Evolutionary conservation across 1,140 invertebrate species (phyloP).

Genomic region (Hydropsyche tenuis): DNA sequence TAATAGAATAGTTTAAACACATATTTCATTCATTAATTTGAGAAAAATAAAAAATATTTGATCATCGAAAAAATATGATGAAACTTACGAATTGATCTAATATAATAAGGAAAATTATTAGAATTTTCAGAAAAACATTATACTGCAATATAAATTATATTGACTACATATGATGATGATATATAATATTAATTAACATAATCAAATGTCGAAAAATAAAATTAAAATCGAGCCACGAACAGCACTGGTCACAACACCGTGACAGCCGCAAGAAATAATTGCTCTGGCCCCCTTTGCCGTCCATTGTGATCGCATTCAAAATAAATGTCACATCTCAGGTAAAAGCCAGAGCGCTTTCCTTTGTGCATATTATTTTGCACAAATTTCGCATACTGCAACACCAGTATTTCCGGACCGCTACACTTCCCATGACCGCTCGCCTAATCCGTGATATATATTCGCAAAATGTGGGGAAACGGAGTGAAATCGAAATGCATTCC

Average conservation of each 20-base stretch:
- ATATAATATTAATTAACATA: neutral
- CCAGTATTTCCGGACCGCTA: slow-evolving; percentile 17
- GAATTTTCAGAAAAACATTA: no score
- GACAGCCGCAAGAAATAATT: slow-evolving; percentile 47
- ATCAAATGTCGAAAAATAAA: neutral
- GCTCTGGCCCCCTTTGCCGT: slow-evolving; percentile 43
- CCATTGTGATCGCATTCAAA: slow-evolving; percentile 44
- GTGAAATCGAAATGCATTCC: no score
- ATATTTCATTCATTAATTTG: no score
- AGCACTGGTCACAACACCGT: slow-evolving; percentile 4
- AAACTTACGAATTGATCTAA: no score
- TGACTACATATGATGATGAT: neutral
- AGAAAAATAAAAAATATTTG: no score
- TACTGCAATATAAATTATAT: neutral
- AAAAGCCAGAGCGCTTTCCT: slow-evolving; percentile 25
- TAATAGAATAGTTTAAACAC: no score
- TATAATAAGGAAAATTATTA: no score
- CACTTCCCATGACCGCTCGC: slow-evolving; percentile 46
- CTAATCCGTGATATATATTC: slow-evolving; percentile 46
- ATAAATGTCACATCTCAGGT: slow-evolving; percentile 45
- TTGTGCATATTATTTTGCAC: slow-evolving; percentile 11
- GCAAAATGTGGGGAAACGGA: no score
- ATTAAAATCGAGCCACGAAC: neutral
- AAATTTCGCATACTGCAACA: neutral
- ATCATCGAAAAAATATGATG: no score